Evolutionary conservation across 1,140 invertebrate genomes (phyloP).

Genomic region (Drosophila melanogaster): DNA sequence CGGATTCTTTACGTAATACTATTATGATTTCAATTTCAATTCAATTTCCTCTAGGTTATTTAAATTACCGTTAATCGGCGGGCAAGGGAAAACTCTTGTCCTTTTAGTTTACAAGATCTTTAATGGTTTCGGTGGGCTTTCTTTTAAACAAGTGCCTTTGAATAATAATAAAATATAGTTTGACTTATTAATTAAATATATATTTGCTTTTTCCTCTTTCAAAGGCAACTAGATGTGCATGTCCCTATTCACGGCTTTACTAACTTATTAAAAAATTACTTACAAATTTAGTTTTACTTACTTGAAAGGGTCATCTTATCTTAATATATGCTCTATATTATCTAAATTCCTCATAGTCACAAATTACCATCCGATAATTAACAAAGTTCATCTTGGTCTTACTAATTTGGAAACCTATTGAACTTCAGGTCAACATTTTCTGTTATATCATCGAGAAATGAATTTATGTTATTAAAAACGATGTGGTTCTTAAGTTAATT

Average conservation of each 20-base stretch:
- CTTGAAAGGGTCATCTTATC: too few species aligned
- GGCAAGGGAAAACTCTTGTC: not conserved
- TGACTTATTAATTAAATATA: not conserved
- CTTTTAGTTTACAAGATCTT: not conserved
- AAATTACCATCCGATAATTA: too few species aligned
- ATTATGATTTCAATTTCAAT: conserved; percentile 1
- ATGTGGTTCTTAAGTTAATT: not conserved
- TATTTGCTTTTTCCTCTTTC: too few species aligned
- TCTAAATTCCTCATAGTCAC: too few species aligned
- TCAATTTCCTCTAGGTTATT: not conserved
- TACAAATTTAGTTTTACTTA: not conserved
- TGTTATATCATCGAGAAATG: not conserved
- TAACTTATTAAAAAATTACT: not conserved
- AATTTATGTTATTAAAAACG: not conserved
- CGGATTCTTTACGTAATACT: conserved; percentile 31
- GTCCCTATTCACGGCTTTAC: not conserved
- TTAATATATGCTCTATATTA: too few species aligned
- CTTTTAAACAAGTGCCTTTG: not conserved
- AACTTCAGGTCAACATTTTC: conserved; percentile 14
- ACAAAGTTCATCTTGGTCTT: not conserved
- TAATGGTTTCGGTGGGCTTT: not conserved
- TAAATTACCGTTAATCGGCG: not conserved
- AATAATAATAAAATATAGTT: too few species aligned
- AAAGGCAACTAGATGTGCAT: too few species aligned
- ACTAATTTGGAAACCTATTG: not conserved